phyloP scores from a whole-genome alignment of 2,113 vertebrate genomes.

The Okapia johnstoni region DNA sequence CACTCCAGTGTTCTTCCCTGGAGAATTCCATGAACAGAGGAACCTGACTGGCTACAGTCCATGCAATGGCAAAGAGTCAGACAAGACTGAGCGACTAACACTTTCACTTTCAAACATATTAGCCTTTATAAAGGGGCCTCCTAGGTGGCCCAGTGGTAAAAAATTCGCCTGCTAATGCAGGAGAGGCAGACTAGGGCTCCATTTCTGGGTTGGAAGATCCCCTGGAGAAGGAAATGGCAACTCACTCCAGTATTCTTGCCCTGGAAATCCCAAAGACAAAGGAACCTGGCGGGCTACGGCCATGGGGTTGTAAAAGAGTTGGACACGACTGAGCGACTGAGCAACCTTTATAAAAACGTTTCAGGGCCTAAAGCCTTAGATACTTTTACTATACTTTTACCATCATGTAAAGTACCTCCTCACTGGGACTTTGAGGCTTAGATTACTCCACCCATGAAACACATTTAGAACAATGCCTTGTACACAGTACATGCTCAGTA shows the following conservation, averaged over 20 bases:
- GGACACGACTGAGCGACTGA: neutral
- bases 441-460: neutral
- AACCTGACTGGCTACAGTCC: neutral
- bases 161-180: neutral
- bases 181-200: neutral
- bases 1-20: neutral
- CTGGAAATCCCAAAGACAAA: neutral
- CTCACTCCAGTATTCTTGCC: neutral
- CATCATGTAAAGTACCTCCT: neutral
- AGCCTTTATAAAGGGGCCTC: neutral
- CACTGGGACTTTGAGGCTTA: neutral
- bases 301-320: neutral
- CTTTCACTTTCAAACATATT: neutral
- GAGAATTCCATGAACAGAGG: neutral
- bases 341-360: neutral
- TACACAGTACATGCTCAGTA: neutral
- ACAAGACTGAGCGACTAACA: neutral
- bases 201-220: neutral
- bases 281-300: neutral
- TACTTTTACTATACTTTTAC: neutral
- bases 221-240: neutral
- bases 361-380: neutral
- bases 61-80: neutral
- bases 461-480: neutral
- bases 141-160: neutral